Conservation (phyloP, 2,888 invertebrate genomes). For the Cephus sareptanus region DNA sequence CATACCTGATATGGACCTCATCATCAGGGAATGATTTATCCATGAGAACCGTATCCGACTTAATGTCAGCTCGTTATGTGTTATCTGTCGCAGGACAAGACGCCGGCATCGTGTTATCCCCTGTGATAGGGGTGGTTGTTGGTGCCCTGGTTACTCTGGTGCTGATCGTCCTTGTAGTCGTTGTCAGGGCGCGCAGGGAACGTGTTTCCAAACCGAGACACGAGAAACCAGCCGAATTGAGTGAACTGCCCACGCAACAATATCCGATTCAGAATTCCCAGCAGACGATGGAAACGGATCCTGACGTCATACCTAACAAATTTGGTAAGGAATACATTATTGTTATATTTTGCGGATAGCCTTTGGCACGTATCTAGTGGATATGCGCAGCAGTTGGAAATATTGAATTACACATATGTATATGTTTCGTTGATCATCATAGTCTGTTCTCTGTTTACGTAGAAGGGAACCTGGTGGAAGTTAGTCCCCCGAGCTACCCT, state of each 20-base stretch:
- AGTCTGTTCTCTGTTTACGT: slow-evolving; percentile 25
- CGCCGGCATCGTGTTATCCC: slow-evolving; percentile 69
- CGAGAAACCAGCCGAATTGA: slow-evolving; percentile 56
- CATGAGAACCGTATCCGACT: neutral
- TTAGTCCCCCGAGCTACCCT: slow-evolving; percentile 62
- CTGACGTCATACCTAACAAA: slow-evolving; percentile 81
- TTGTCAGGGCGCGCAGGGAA: slow-evolving; percentile 67
- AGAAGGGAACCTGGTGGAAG: slow-evolving; percentile 61
- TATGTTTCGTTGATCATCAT: neutral
- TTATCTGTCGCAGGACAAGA: slow-evolving; percentile 67
- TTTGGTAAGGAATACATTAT: slow-evolving; percentile 69
- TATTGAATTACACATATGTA: neutral
- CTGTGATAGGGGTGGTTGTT: slow-evolving; percentile 69
- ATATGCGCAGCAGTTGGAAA: neutral
- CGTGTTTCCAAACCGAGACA: slow-evolving; percentile 56
- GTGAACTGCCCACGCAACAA: slow-evolving; percentile 57
- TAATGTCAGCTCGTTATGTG: slow-evolving; percentile 1
- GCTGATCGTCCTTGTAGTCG: slow-evolving; percentile 68
- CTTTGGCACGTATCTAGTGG: neutral
- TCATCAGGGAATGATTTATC: neutral
- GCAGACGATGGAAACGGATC: slow-evolving; percentile 73
- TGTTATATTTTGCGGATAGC: neutral
- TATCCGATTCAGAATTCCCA: slow-evolving; percentile 57
- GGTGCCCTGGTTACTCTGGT: slow-evolving; percentile 70
- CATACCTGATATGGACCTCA: neutral